Conservation (phyloP, 2,888 invertebrate genomes). For the Hermaeophaga mercurialis region DNA sequence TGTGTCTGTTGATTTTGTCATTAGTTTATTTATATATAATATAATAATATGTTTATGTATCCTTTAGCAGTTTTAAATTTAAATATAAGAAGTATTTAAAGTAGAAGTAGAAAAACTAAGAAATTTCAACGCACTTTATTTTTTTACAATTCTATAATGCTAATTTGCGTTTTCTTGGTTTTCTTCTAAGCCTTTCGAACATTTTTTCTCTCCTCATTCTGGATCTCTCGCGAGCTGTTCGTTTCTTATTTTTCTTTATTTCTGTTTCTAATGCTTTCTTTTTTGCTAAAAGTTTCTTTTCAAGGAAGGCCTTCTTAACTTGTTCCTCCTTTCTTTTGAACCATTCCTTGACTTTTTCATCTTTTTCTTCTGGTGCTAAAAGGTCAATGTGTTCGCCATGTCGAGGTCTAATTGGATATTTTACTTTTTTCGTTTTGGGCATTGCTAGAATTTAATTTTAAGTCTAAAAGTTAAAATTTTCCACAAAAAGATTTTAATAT, state of each 20-base stretch:
- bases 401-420: not conserved
- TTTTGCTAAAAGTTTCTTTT: not conserved
- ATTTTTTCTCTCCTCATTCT: not conserved
- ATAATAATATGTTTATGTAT: too few species aligned
- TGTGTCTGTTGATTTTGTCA: too few species aligned
- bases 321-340: slow-evolving; percentile 3
- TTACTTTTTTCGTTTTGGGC: not conserved
- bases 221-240: not conserved
- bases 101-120: too few species aligned
- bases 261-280: not conserved
- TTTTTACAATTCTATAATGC: not conserved
- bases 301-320: not conserved
- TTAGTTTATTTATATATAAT: too few species aligned
- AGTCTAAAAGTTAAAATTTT: too few species aligned
- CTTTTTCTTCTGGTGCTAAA: not conserved
- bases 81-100: too few species aligned
- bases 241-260: not conserved
- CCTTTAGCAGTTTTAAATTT: too few species aligned
- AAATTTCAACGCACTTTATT: too few species aligned
- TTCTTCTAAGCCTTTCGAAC: not conserved
- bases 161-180: not conserved
- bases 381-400: not conserved
- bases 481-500: not conserved
- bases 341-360: not conserved
- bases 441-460: not conserved